These are phyloP conservation scores for Cheilosia urbana DNA, from an alignment of 2,888 invertebrate species.

Conservation along the genomic window DNA sequence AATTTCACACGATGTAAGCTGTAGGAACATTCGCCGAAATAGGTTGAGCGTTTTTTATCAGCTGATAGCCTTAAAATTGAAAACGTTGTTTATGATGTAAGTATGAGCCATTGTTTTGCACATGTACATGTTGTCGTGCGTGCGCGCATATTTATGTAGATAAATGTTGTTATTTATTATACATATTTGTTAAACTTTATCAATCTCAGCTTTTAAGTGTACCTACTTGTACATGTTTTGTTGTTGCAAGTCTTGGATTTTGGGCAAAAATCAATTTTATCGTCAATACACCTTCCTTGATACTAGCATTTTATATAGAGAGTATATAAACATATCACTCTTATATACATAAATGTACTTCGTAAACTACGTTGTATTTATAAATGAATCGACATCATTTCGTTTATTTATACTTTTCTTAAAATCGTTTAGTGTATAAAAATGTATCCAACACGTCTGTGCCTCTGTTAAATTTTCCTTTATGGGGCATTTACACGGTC, in stretches of 20 bases:
- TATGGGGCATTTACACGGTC: too few species aligned
- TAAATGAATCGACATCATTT: too few species aligned
- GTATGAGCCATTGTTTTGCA: constrained; percentile 18
- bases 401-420: too few species aligned
- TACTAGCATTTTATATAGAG: background rate
- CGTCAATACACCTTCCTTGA: background rate
- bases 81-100: constrained; percentile 44
- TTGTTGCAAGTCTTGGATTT: background rate
- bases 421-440: too few species aligned
- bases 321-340: too few species aligned
- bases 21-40: constrained; percentile 21
- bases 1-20: constrained; percentile 14
- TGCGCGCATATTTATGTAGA: background rate
- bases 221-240: background rate
- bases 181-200: constrained; percentile 2
- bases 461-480: too few species aligned
- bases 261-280: background rate
- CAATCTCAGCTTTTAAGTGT: constrained; percentile 4
- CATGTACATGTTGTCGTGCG: background rate
- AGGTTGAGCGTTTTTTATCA: constrained; percentile 52
- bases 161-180: constrained; percentile 15
- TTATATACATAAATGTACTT: too few species aligned
- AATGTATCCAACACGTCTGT: too few species aligned
- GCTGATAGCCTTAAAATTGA: constrained; percentile 36
- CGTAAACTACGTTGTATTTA: too few species aligned